phyloP scores from a whole-genome alignment of 2,797 vertebrate genomes.

The Acanthurus leucopareius region DNA sequence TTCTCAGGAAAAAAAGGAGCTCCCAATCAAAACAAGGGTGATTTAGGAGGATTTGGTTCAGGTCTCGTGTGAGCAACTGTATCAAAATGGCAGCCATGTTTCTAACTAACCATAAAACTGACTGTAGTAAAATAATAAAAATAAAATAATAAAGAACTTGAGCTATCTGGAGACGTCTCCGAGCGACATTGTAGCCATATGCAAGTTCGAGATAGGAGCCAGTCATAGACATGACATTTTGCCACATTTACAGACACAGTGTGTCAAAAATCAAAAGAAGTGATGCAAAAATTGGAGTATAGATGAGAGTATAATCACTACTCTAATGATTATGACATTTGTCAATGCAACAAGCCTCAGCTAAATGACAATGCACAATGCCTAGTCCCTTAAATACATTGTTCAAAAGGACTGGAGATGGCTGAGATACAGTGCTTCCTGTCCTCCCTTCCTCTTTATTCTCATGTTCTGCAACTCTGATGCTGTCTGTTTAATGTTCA shows the following conservation, averaged over 20 bases:
- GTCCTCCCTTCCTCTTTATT: slow-evolving; percentile 6
- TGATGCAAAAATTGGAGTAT: not conserved
- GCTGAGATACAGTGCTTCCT: slow-evolving; percentile 3
- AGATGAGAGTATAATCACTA: not conserved
- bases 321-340: not conserved
- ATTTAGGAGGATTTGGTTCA: not conserved
- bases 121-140: not conserved
- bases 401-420: not conserved
- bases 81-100: not conserved
- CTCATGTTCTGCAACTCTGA: slow-evolving; percentile 11
- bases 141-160: not conserved
- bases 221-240: not conserved
- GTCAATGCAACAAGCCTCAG: not conserved
- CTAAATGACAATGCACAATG: not conserved
- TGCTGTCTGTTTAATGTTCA: slow-evolving; percentile 33
- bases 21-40: not conserved
- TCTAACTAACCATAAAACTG: not conserved
- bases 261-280: not conserved
- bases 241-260: not conserved
- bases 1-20: not conserved
- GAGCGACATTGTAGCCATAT: not conserved
- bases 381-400: not conserved
- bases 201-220: not conserved
- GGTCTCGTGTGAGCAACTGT: not conserved
- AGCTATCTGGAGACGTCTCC: not conserved